A percentile compares a stretch with the other conserved stretches of the same genome.
phyloP scores from a whole-genome alignment of 2,113 vertebrate genomes.

The Gnathonemus longibarbis region DNA sequence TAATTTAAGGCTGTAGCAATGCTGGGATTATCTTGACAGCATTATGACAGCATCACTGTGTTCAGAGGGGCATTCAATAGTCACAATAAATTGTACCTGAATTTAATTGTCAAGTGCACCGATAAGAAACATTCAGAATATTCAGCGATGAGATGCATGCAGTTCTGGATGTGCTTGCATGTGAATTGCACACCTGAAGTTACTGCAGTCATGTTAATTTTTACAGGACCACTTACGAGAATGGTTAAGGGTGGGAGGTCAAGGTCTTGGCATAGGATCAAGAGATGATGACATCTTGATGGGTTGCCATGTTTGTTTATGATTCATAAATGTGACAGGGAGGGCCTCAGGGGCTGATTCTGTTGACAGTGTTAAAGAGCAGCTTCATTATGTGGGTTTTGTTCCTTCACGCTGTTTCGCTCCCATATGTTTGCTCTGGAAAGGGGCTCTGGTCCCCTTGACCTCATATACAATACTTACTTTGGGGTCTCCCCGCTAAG shows the following conservation, averaged over 20 bases:
- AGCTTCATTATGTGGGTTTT: neutral
- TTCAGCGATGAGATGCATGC: neutral
- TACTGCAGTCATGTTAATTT: neutral
- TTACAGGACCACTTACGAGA: neutral
- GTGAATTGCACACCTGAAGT: neutral
- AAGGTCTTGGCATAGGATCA: neutral
- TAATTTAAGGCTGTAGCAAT: neutral
- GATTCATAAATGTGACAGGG: neutral
- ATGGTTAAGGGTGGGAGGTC: neutral
- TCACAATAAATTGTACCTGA: neutral
- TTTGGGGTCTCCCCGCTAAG: neutral
- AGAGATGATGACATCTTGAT: neutral
- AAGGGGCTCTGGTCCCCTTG: neutral
- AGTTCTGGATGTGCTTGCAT: neutral
- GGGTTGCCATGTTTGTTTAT: neutral
- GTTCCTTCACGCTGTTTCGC: neutral
- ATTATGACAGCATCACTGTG: neutral
- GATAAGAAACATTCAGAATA: neutral
- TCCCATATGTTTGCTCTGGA: neutral
- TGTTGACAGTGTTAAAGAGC: neutral
- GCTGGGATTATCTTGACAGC: neutral
- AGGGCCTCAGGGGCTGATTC: neutral
- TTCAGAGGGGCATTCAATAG: neutral
- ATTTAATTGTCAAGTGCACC: neutral
- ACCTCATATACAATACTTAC: neutral